These are phyloP conservation scores for human DNA, from an alignment of 2,113 vertebrate genomes.

Conservation along the genomic window GRCh38 chr17:63682001-63682500, in stretches of 20 bases:
- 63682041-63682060: conserved; percentile 18
- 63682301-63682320: background rate
- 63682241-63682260: conserved; percentile 29
- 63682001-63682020: background rate
- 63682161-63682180: background rate
- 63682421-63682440: background rate
- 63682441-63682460: background rate
- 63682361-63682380: conserved; percentile 11
- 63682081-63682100: background rate
- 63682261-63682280: conserved; percentile 26
- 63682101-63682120: background rate
- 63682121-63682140: background rate
- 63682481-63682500: background rate
- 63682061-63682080: conserved; percentile 19
- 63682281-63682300: conserved; percentile 26
- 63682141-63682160: background rate
- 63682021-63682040: background rate
- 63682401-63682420: background rate
- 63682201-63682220: background rate
- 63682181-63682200: background rate
- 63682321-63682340: conserved; percentile 13
- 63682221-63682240: background rate
- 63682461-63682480: background rate
- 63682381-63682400: background rate
- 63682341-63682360: conserved; percentile 31